Base-by-base conservation (phyloP, 2,113 vertebrate species). In the Calidris pugnax region DNA sequence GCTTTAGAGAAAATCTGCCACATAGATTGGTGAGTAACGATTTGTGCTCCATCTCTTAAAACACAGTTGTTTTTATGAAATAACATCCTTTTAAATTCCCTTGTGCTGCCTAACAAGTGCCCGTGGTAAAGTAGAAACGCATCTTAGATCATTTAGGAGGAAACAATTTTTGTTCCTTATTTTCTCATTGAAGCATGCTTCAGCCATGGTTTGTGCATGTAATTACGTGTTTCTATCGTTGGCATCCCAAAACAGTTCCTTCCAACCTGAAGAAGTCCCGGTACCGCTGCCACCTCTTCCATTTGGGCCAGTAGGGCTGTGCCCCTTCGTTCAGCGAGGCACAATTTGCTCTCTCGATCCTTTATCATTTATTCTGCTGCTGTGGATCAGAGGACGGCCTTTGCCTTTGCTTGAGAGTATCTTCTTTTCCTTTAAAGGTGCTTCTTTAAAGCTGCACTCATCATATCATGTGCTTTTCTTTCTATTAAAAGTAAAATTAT, bases 161-260 rank as follows among this genome's bases (percentile, higher is more conserved):
- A 89, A 92, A 83, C 57, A 56, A 5, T 53, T 72, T 90, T 64
- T 73, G 30, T 68, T 92, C 57, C 24, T 45, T 35, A 9, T 90
- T 71, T 83, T 80, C 21, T 85, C 74, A 89, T 60, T 57, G 64
- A 93, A 72, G 95, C 97, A 96, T 97, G 96, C 77, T 75, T 87
- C 79, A 78, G 26, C 57, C 47, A 56, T n/a, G 24, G 80, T 37
- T 41, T 81, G 37, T 96, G 96, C 97, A 94, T 89, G 95, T 62
- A 76, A 71, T 67, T 80, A 73, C 30, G 37, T 89, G 56, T 91
- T 96, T 82, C 64, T 57, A 57, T 48, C 59, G 55, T 51, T 94
- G 69, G 20, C 76, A 50, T 91, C 94, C 76, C 27, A 1, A 79
- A 89, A 67, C 53, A 85, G 64, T 63, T 78, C 76, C 66, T 45